Evolutionary conservation across 2,797 vertebrate species (phyloP).

Genomic region (Mergus octosetaceus): DNA sequence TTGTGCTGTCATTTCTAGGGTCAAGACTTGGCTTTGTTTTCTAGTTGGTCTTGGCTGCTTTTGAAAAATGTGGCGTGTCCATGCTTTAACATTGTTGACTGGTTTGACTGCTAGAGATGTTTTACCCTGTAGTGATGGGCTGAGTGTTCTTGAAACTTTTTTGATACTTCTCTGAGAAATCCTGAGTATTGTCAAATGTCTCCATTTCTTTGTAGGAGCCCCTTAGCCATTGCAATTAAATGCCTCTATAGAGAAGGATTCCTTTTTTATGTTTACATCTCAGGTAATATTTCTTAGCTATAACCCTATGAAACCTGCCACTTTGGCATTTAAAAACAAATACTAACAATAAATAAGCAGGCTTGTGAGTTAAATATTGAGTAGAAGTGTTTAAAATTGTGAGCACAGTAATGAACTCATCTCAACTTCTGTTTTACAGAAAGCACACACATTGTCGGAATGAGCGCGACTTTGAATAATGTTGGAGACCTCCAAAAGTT

Average conservation of each 20-base stretch:
- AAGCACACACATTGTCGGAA: conserved; percentile 91
- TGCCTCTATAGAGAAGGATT: not conserved
- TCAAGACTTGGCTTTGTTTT: not conserved
- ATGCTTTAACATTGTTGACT: not conserved
- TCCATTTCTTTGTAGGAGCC: not conserved
- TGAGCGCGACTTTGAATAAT: conserved; percentile 96
- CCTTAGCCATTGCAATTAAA: not conserved
- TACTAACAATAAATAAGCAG: fast-evolving
- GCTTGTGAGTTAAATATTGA: not conserved
- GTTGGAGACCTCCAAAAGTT: conserved; percentile 90
- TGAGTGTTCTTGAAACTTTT: not conserved
- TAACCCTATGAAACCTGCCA: not conserved
- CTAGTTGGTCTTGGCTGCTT: not conserved
- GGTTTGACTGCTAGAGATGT: not conserved
- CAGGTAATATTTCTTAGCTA: not conserved
- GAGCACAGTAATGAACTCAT: not conserved
- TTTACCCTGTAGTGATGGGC: not conserved
- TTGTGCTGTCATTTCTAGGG: not conserved
- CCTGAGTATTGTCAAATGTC: not conserved
- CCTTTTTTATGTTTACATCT: not conserved
- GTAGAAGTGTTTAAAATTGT: not conserved
- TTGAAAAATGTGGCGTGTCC: not conserved
- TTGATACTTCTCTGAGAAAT: not conserved
- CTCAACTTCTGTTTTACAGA: conserved; percentile 74
- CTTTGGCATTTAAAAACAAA: not conserved